phyloP scores from a whole-genome alignment of 2,113 vertebrate genomes.

The Coptodon rendalli region DNA sequence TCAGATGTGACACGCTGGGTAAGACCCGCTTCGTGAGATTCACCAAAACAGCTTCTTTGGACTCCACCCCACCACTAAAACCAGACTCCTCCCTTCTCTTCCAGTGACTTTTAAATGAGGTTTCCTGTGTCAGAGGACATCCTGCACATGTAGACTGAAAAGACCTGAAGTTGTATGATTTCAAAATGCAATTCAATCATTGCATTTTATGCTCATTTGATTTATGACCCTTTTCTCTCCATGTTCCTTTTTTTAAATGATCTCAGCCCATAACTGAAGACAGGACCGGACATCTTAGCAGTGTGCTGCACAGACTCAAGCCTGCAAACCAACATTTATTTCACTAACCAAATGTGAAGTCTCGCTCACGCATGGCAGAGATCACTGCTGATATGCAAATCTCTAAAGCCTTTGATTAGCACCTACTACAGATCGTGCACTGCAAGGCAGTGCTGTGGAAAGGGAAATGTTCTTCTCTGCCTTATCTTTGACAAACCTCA shows the following conservation, averaged over 20 bases:
- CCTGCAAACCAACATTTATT: neutral
- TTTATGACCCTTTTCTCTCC: neutral
- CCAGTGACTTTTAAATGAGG: slow-evolving; percentile 29
- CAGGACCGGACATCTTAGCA: slow-evolving; percentile 30
- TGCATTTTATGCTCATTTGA: neutral
- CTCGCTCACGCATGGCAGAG: neutral
- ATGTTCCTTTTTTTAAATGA: neutral
- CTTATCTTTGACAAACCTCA: slow-evolving; percentile 49
- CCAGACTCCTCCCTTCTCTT: slow-evolving; percentile 12
- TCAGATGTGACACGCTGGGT: slow-evolving; percentile 1
- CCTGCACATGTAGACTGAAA: slow-evolving; percentile 19
- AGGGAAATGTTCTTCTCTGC: slow-evolving; percentile 12
- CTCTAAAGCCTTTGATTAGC: slow-evolving; percentile 24
- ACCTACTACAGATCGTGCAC: slow-evolving; percentile 34
- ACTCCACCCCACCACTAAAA: neutral
- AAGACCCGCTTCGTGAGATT: slow-evolving; percentile 6
- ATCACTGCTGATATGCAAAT: slow-evolving; percentile 50
- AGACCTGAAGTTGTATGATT: neutral
- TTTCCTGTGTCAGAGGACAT: slow-evolving; percentile 51
- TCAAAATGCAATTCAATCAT: slow-evolving; percentile 1
- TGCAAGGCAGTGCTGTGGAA: slow-evolving; percentile 37
- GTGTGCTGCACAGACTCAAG: neutral
- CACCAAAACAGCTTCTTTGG: neutral
- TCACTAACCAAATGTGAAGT: neutral
- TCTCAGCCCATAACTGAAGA: slow-evolving; percentile 16